phyloP scores from a whole-genome alignment of 2,888 invertebrate species.

The Tethea ocularis region DNA sequence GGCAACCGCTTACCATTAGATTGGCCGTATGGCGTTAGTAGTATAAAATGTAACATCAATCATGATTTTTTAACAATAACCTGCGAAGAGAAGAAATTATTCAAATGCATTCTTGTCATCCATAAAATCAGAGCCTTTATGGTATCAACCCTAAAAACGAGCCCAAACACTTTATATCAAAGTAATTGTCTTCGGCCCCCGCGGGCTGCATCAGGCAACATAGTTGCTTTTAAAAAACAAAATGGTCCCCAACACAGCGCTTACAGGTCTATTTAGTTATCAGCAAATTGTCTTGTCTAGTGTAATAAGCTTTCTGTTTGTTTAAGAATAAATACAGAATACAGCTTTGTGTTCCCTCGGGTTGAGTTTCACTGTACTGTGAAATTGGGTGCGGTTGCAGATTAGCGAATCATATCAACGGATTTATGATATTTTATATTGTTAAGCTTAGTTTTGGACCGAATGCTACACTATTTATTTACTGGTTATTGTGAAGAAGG shows the following conservation, averaged over 20 bases:
- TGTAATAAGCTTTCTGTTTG: conserved; percentile 33
- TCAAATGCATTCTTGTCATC: too few species aligned
- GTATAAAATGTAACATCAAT: too few species aligned
- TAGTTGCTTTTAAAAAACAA: conserved; percentile 47
- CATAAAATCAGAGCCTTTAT: too few species aligned
- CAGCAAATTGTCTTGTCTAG: conserved; percentile 34
- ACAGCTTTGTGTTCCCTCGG: not conserved
- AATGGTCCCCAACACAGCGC: conserved; percentile 37
- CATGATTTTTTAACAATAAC: too few species aligned
- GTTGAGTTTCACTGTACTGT: conserved; percentile 11
- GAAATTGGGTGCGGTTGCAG: conserved; percentile 1
- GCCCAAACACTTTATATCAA: not conserved
- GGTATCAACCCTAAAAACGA: not conserved
- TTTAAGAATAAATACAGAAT: conserved; percentile 25
- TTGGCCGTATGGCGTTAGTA: too few species aligned
- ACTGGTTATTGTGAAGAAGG: too few species aligned
- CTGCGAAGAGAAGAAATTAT: too few species aligned
- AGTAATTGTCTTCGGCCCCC: not conserved
- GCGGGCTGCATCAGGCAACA: conserved; percentile 18
- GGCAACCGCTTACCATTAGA: too few species aligned
- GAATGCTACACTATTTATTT: too few species aligned
- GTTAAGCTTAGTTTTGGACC: too few species aligned
- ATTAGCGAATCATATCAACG: not conserved
- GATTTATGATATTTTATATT: too few species aligned
- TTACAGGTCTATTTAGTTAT: conserved; percentile 44